Percentiles rank a stretch among this genome's conserved stretches.
These are phyloP conservation scores for Manduca sexta DNA, from an alignment of 1,140 invertebrate genomes.

Conservation along the genomic window DNA sequence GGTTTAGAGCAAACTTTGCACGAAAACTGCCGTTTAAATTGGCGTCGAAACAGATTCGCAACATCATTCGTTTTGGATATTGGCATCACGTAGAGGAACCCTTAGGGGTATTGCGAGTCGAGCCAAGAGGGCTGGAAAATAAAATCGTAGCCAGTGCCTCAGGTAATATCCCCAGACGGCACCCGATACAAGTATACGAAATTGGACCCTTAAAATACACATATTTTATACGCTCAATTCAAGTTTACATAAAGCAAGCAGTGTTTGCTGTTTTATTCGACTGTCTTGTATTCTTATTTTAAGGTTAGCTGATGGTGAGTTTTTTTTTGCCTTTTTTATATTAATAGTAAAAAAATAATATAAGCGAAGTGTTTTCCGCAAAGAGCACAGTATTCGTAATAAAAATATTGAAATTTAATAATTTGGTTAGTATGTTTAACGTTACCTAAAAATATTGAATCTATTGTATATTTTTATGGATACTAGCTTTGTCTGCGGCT, in stretches of 20 bases:
- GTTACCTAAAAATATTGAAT: too few species aligned
- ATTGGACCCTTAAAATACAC: conserved; percentile 48
- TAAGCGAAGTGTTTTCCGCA: too few species aligned
- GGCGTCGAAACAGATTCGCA: conserved; percentile 44
- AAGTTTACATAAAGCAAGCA: conserved; percentile 3
- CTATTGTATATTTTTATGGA: too few species aligned
- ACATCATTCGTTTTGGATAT: conserved; percentile 58
- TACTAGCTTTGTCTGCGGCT: too few species aligned
- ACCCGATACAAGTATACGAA: conserved; percentile 43
- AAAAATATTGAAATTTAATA: too few species aligned
- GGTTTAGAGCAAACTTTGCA: conserved; percentile 32
- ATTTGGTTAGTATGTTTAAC: too few species aligned
- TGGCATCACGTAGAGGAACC: conserved; percentile 50
- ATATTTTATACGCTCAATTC: conserved; percentile 11
- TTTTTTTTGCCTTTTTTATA: too few species aligned
- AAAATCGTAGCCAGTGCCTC: conserved; percentile 50
- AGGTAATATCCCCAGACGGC: conserved; percentile 49
- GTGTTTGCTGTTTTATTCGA: too few species aligned
- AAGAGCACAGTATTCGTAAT: too few species aligned
- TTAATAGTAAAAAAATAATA: too few species aligned
- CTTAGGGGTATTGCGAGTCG: conserved; percentile 60
- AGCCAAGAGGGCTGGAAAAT: conserved; percentile 43
- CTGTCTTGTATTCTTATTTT: too few species aligned
- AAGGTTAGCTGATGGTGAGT: too few species aligned
- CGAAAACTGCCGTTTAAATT: conserved; percentile 40